Conservation (phyloP, 2,113 vertebrate species). For the Embiotoca jacksoni region DNA sequence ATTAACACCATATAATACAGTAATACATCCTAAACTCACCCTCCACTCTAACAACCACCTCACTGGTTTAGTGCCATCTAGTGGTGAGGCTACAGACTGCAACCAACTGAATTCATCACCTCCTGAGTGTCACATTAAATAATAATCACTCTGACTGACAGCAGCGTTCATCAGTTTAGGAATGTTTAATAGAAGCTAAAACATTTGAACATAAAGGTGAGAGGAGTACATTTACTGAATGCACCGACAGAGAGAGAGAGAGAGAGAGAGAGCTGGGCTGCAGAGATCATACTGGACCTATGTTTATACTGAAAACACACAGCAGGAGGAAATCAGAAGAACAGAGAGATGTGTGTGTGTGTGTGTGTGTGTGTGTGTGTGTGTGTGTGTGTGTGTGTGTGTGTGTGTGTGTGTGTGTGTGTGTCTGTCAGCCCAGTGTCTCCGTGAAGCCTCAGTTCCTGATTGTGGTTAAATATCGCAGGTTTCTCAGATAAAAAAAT, state of each 20-base stretch:
- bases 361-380: not conserved
- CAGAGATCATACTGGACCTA: slow-evolving; percentile 45
- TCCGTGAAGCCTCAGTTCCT: slow-evolving; percentile 26
- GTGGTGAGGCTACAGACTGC: no score
- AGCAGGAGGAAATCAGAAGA: slow-evolving; percentile 56
- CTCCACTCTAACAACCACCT: no score
- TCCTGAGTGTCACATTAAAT: not conserved
- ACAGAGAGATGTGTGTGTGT: slow-evolving; percentile 31
- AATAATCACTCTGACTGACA: slow-evolving; percentile 24
- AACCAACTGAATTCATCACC: no score
- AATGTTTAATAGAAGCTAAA: slow-evolving; percentile 76
- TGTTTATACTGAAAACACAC: slow-evolving; percentile 43
- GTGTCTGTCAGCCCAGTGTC: slow-evolving; percentile 21
- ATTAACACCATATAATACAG: no score
- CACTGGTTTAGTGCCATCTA: no score
- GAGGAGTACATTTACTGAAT: slow-evolving; percentile 69
- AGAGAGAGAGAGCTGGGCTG: slow-evolving; percentile 7
- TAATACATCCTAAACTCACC: no score
- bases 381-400: slow-evolving; percentile 15
- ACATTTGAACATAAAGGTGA: slow-evolving; percentile 65
- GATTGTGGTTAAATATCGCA: slow-evolving; percentile 60
- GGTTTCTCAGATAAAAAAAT: slow-evolving; percentile 64
- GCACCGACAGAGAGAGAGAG: slow-evolving; percentile 59
- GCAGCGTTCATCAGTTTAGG: slow-evolving; percentile 45
- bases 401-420: slow-evolving; percentile 7